Percentiles rank a stretch among this genome's conserved stretches.
Conservation (phyloP, 2,113 vertebrate species). For the Pteruthius melanotis region DNA sequence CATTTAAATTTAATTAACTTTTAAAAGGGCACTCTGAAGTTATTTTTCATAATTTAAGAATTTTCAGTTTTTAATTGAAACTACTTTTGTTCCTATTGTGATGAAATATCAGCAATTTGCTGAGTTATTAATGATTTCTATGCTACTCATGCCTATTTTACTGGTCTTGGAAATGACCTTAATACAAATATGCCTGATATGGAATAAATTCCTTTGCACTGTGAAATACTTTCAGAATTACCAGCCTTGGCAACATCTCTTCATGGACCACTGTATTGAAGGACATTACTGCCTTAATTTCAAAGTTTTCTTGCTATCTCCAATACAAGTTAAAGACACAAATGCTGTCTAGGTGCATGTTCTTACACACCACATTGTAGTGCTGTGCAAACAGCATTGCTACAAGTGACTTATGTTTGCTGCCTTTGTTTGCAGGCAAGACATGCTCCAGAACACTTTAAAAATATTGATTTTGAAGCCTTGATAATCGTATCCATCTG, state of each 20-base stretch:
- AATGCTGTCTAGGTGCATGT: neutral
- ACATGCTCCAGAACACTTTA: neutral
- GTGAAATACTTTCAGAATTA: neutral
- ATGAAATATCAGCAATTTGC: neutral
- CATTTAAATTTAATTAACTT: conserved; percentile 42
- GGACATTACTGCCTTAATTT: neutral
- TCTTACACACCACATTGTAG: neutral
- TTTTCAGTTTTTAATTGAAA: neutral
- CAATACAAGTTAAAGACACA: neutral
- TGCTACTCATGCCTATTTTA: neutral
- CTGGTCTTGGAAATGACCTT: neutral
- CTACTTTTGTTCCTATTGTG: neutral
- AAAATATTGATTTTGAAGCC: neutral
- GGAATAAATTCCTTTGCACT: neutral
- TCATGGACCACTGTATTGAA: neutral
- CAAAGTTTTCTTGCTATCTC: neutral
- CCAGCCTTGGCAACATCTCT: neutral
- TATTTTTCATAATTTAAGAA: conserved; percentile 15
- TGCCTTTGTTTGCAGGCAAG: neutral
- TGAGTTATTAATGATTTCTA: neutral
- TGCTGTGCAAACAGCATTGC: neutral
- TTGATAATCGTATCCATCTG: neutral
- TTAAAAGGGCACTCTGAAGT: conserved; percentile 2
- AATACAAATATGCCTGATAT: neutral
- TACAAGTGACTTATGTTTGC: neutral